These are phyloP conservation scores for Parauchenoglanis punctatus DNA, from an alignment of 2,797 vertebrate species.

Conservation along the genomic window DNA sequence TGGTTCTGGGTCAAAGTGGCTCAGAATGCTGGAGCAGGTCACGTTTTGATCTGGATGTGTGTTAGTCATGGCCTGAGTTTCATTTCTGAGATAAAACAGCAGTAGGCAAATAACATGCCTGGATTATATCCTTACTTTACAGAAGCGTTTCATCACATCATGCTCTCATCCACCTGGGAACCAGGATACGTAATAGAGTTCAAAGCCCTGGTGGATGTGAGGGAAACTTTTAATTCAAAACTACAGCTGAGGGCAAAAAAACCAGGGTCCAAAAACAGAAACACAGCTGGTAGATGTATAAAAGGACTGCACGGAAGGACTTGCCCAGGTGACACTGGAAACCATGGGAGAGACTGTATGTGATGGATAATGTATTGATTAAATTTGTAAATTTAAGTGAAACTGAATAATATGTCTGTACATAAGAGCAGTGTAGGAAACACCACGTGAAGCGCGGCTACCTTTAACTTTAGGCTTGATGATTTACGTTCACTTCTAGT, in stretches of 20 bases:
- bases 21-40: not conserved
- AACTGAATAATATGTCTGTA: not conserved
- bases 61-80: slow-evolving; percentile 11
- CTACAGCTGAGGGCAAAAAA: slow-evolving; percentile 2
- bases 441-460: not conserved
- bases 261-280: not conserved
- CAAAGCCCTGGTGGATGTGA: not conserved
- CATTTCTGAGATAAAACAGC: slow-evolving; percentile 4
- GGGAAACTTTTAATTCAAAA: not conserved
- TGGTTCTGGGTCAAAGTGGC: not conserved
- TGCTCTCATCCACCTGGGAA: not conserved
- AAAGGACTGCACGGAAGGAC: not conserved
- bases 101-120: not conserved
- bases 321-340: not conserved
- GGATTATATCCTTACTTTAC: not conserved
- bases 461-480: not conserved
- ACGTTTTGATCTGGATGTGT: not conserved
- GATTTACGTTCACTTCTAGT: not conserved
- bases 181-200: slow-evolving; percentile 4
- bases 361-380: not conserved
- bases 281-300: not conserved
- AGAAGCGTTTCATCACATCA: not conserved
- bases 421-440: too few relatives aligned
- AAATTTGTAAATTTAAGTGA: not conserved
- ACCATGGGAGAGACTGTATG: not conserved